These are phyloP conservation scores for Mya arenaria DNA, from an alignment of 1,140 invertebrate species.

Conservation along the genomic window DNA sequence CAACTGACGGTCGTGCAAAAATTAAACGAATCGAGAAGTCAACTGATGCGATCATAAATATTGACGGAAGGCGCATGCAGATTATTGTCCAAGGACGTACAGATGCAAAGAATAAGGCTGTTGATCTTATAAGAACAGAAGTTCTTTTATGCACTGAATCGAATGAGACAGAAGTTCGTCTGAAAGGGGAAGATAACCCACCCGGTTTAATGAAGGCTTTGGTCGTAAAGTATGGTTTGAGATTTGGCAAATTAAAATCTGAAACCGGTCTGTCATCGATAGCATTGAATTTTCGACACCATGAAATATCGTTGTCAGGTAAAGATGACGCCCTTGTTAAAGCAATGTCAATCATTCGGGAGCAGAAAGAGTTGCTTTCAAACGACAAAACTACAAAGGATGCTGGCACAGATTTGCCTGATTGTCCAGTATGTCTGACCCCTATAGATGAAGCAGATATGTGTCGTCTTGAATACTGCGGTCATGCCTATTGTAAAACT, in stretches of 20 bases:
- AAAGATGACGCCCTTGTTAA: conserved; percentile 57
- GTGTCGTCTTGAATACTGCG: conserved; percentile 72
- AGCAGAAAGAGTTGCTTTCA: neutral
- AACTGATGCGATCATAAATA: conserved; percentile 56
- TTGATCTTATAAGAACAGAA: conserved; percentile 57
- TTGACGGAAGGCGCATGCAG: conserved; percentile 62
- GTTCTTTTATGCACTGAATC: conserved; percentile 44
- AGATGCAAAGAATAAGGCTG: conserved; percentile 24
- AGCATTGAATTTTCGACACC: conserved; percentile 58
- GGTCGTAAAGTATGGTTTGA: conserved; percentile 56
- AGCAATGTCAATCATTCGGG: conserved; percentile 31
- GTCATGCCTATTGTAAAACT: conserved; percentile 73
- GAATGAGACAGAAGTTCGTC: conserved; percentile 28
- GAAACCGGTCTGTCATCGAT: conserved; percentile 51
- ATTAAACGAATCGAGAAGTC: conserved; percentile 57
- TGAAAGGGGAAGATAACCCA: conserved; percentile 65
- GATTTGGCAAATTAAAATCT: conserved; percentile 53
- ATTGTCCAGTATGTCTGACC: conserved; percentile 72
- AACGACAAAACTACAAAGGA: neutral
- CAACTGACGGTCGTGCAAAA: conserved; percentile 54
- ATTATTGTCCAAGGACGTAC: conserved; percentile 65
- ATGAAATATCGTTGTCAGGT: conserved; percentile 67
- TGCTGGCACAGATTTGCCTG: too few species aligned
- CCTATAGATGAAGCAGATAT: conserved; percentile 65
- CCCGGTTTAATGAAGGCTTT: conserved; percentile 71